Evolutionary conservation across 2,797 vertebrate species (phyloP).

Genomic region (Neosilurus hyrtlii): DNA sequence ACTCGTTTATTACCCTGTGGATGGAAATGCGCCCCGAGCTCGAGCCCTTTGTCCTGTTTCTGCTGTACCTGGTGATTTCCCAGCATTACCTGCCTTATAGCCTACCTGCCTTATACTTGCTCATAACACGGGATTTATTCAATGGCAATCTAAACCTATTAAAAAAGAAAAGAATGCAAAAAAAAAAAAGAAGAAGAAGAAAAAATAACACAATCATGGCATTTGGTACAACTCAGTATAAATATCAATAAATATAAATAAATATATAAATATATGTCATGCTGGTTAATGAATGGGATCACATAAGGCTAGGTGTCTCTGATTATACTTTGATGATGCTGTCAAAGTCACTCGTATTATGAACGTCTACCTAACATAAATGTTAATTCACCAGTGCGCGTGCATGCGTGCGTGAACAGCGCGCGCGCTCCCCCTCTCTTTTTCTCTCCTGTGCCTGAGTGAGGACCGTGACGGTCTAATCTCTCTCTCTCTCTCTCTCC

Average conservation of each 20-base stretch:
- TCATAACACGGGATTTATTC: background rate
- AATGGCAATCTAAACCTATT: background rate
- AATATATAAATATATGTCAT: too few species aligned
- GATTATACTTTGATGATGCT: background rate
- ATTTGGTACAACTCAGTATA: too few species aligned
- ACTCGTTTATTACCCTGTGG: slow-evolving; percentile 32
- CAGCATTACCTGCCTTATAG: slow-evolving; percentile 1
- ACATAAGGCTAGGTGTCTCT: background rate
- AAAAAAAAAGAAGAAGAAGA: too few species aligned
- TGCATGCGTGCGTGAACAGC: slow-evolving; percentile 37
- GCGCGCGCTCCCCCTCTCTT: background rate
- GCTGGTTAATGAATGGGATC: background rate
- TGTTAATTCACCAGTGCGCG: slow-evolving; percentile 42
- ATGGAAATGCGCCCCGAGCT: slow-evolving; percentile 28
- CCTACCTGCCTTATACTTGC: slow-evolving; percentile 23
- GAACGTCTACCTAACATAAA: slow-evolving; percentile 35
- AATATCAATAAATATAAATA: too few species aligned
- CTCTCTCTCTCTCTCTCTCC: background rate
- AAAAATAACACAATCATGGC: too few species aligned
- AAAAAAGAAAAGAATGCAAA: background rate
- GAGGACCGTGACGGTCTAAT: too few species aligned
- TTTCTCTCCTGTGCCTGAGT: too few species aligned
- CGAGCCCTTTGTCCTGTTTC: slow-evolving; percentile 41
- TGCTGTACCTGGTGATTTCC: slow-evolving; percentile 37
- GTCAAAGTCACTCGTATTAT: background rate